phyloP scores from a whole-genome alignment of 2,888 invertebrate species.

The Trissolcus brochymenae region DNA sequence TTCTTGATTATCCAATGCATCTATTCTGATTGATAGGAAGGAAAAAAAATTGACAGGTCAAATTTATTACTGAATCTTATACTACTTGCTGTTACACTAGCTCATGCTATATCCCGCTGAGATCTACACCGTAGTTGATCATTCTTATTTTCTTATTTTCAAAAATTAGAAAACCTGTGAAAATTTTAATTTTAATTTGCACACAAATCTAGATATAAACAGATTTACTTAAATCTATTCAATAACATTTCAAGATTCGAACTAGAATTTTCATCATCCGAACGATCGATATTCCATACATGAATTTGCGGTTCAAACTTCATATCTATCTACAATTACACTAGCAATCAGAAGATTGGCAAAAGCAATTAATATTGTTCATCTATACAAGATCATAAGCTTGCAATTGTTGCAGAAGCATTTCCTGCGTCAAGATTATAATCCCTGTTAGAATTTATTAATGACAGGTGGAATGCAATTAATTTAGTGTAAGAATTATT shows the following conservation, averaged over 20 bases:
- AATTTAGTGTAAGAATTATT: slow-evolving; percentile 35
- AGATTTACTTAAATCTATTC: too few relatives aligned
- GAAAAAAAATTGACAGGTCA: too few relatives aligned
- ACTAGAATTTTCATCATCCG: slow-evolving; percentile 28
- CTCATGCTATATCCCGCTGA: too few relatives aligned
- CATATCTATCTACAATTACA: slow-evolving; percentile 50
- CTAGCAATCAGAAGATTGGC: slow-evolving; percentile 50
- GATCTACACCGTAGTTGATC: too few relatives aligned
- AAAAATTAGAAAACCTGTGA: too few relatives aligned
- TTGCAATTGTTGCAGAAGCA: slow-evolving; percentile 37
- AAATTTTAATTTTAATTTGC: too few relatives aligned
- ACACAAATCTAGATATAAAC: too few relatives aligned
- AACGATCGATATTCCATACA: slow-evolving; percentile 52
- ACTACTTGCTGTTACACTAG: neutral
- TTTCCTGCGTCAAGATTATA: slow-evolving; percentile 33
- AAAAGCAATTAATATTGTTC: slow-evolving; percentile 55
- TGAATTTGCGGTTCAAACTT: slow-evolving; percentile 42
- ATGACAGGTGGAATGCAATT: slow-evolving; percentile 41
- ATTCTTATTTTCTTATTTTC: too few relatives aligned
- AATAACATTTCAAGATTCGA: too few relatives aligned
- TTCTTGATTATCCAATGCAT: too few relatives aligned
- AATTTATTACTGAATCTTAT: neutral
- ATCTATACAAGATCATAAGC: slow-evolving; percentile 44
- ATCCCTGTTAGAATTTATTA: slow-evolving; percentile 48
- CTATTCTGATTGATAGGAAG: too few relatives aligned